Conservation (phyloP, 2,113 vertebrate species). For the Hassar affinis region DNA sequence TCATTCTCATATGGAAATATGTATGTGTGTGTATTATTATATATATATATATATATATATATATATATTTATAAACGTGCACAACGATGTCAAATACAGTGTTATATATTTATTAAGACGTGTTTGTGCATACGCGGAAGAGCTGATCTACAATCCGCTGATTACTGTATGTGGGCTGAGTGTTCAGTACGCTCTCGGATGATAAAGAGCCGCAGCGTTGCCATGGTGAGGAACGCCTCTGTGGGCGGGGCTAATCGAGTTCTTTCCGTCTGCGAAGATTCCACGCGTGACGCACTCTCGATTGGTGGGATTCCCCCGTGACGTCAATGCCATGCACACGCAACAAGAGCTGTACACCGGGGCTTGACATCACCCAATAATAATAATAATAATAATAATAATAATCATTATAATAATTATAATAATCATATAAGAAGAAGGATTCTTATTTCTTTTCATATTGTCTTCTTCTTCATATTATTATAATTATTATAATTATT, state of each 20-base stretch:
- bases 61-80: too few relatives aligned
- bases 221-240: constrained; percentile 34
- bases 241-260: constrained; percentile 35
- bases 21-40: too few relatives aligned
- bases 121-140: background rate
- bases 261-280: constrained; percentile 46
- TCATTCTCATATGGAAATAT: background rate
- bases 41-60: too few relatives aligned
- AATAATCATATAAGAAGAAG: too few relatives aligned
- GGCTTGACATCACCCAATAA: background rate
- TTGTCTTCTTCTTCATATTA: too few relatives aligned
- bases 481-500: background rate
- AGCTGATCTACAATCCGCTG: background rate
- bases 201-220: constrained; percentile 25
- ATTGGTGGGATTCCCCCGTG: constrained; percentile 53
- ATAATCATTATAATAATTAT: background rate
- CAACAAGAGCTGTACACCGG: background rate
- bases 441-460: background rate
- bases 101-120: too few relatives aligned
- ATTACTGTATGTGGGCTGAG: constrained; percentile 17
- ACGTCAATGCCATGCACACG: constrained; percentile 20
- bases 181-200: background rate
- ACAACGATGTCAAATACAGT: background rate
- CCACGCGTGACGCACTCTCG: constrained; percentile 48
- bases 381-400: constrained; percentile 11